These are phyloP conservation scores for Corvus hawaiiensis DNA, from an alignment of 2,113 vertebrate species.

Conservation along the genomic window DNA sequence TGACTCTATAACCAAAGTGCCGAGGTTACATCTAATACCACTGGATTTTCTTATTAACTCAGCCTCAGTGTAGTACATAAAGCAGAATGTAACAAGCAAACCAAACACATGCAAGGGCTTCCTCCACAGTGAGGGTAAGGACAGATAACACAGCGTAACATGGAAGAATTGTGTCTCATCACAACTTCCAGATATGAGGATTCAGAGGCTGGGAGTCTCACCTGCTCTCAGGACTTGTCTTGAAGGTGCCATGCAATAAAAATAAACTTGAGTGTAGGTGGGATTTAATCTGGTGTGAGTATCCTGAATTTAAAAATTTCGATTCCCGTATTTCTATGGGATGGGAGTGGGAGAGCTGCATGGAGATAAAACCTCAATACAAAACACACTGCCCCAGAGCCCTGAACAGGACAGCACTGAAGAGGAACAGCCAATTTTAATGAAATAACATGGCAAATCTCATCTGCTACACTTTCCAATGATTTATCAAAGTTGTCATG, in stretches of 20 bases:
- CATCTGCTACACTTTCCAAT: background rate
- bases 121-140: background rate
- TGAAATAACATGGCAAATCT: background rate
- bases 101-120: background rate
- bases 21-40: background rate
- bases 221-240: background rate
- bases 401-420: background rate
- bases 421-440: background rate
- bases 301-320: background rate
- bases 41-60: background rate
- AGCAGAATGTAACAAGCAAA: background rate
- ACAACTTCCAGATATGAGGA: background rate
- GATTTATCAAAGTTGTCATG: background rate
- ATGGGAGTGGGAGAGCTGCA: background rate
- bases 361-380: background rate
- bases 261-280: background rate
- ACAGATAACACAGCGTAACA: background rate
- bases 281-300: background rate
- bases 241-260: background rate
- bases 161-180: background rate
- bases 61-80: background rate
- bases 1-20: background rate
- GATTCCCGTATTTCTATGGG: no score
- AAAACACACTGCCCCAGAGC: background rate
- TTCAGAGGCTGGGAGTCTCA: background rate